Conservation (phyloP, 2,797 vertebrate species). For the Tiaroga cobitis region DNA sequence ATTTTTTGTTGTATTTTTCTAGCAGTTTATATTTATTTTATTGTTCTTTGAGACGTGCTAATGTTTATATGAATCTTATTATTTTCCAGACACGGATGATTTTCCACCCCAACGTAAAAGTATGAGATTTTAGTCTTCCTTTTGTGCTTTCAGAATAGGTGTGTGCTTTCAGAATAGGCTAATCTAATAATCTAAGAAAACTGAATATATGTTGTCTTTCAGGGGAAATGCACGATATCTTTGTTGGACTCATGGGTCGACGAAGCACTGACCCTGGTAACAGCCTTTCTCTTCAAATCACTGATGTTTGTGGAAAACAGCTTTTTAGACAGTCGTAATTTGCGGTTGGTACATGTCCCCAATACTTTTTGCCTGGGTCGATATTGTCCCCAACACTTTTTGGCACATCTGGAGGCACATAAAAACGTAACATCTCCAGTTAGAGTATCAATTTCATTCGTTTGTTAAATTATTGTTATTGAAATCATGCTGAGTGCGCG, state of each 20-base stretch:
- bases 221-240: constrained; percentile 97
- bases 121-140: constrained; percentile 73
- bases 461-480: not conserved
- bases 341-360: not conserved
- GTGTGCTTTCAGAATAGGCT: not conserved
- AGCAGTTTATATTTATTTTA: constrained; percentile 9
- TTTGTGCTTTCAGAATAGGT: not conserved
- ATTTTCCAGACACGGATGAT: constrained; percentile 75
- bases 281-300: not conserved
- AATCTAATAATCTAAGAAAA: not conserved
- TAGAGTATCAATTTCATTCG: not conserved
- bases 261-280: constrained; percentile 75
- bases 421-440: not conserved
- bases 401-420: not conserved
- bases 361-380: not conserved
- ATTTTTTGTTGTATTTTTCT: not conserved
- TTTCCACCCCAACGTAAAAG: constrained; percentile 81
- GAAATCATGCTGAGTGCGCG: not conserved
- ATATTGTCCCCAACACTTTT: not conserved
- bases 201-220: constrained; percentile 46
- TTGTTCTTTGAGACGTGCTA: not conserved
- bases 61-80: not conserved
- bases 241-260: constrained; percentile 96
- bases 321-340: not conserved
- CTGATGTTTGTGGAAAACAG: not conserved